A percentile compares a stretch with the other conserved stretches of the same genome.
Conservation (phyloP, 2,888 invertebrate species). For the Notodonta ziczac region DNA sequence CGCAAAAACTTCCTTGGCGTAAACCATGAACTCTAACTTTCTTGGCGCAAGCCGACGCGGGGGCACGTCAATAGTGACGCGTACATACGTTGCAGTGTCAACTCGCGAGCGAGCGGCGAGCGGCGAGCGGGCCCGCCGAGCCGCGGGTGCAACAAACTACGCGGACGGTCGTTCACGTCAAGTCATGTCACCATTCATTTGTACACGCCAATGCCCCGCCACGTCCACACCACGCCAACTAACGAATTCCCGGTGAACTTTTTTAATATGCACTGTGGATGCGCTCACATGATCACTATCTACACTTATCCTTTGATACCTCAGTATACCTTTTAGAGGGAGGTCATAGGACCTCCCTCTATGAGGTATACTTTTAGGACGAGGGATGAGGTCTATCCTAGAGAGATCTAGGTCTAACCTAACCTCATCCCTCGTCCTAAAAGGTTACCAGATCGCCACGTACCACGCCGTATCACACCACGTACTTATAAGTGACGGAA, state of each 20-base stretch:
- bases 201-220: conserved; percentile 54
- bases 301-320: background rate
- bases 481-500: too few species aligned
- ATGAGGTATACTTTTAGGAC: too few species aligned
- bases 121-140: conserved; percentile 9
- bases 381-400: too few species aligned
- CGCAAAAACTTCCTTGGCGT: background rate
- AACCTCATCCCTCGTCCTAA: too few species aligned
- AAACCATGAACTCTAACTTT: background rate
- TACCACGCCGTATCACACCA: too few species aligned
- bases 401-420: too few species aligned
- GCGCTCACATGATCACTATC: background rate
- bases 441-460: too few species aligned
- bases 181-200: conserved; percentile 66
- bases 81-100: conserved; percentile 64
- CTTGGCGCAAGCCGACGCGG: conserved; percentile 11
- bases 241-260: conserved; percentile 17
- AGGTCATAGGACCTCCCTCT: too few species aligned
- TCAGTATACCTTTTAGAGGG: too few species aligned
- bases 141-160: conserved; percentile 70
- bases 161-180: conserved; percentile 65
- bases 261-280: background rate
- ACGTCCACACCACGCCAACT: conserved; percentile 35
- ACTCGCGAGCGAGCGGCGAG: conserved; percentile 56
- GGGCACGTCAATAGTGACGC: conserved; percentile 42